phyloP scores from a whole-genome alignment of 2,888 invertebrate genomes.

The Melangyna quadrimaculata region DNA sequence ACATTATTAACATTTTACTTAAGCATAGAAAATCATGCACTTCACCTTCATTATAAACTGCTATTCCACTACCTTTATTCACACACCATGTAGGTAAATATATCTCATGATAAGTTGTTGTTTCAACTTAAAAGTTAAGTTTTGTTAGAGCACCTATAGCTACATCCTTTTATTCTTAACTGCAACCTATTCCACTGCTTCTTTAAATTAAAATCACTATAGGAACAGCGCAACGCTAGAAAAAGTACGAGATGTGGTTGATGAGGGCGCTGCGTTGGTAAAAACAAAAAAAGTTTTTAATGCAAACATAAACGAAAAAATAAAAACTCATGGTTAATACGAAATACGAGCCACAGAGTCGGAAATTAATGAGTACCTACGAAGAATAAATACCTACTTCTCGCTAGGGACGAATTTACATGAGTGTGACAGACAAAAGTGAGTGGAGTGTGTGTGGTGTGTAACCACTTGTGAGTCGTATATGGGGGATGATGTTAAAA shows the following conservation, averaged over 20 bases:
- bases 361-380: conserved; percentile 62
- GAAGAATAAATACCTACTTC: conserved; percentile 19
- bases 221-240: background rate
- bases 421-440: conserved; percentile 55
- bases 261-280: background rate
- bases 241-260: background rate
- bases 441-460: conserved; percentile 25
- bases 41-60: background rate
- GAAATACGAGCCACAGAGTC: conserved; percentile 43
- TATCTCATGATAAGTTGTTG: conserved; percentile 13
- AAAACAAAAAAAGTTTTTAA: conserved; percentile 11
- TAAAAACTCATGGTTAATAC: conserved; percentile 28
- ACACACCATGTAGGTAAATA: background rate
- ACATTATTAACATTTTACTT: background rate
- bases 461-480: conserved; percentile 45
- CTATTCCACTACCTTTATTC: background rate
- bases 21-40: background rate
- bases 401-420: conserved; percentile 45
- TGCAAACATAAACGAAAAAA: background rate
- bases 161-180: conserved; percentile 49
- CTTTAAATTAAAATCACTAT: conserved; percentile 33
- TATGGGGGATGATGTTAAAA: conserved; percentile 19
- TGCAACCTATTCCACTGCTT: conserved; percentile 38
- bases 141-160: background rate
- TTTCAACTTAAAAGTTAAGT: conserved; percentile 28